phyloP scores from a whole-genome alignment of 1,140 invertebrate genomes.

The Dryas iulia region DNA sequence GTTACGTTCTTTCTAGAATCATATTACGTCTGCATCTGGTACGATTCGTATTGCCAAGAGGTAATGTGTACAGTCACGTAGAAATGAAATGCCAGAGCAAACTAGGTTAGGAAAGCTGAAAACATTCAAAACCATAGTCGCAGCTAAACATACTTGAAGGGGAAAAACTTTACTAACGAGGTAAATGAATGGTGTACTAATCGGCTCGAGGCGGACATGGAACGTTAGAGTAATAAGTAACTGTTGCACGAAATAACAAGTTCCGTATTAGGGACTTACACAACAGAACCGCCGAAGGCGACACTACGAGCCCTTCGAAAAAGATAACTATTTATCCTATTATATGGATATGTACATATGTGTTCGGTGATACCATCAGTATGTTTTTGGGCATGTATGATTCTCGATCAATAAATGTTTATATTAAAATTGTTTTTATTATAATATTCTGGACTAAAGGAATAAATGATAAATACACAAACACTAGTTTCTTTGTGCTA shows the following conservation, averaged over 20 bases:
- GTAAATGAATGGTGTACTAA: neutral
- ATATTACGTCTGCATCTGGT: slow-evolving; percentile 15
- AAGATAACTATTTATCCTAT: too few species aligned
- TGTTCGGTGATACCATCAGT: too few species aligned
- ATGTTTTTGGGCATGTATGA: too few species aligned
- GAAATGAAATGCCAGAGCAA: slow-evolving; percentile 7
- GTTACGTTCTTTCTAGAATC: slow-evolving; percentile 18
- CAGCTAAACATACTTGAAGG: slow-evolving; percentile 4
- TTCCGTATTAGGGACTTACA: neutral
- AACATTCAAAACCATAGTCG: slow-evolving; percentile 7
- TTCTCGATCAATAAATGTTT: too few species aligned
- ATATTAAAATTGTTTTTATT: too few species aligned
- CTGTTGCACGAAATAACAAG: neutral
- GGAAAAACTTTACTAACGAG: slow-evolving; percentile 17
- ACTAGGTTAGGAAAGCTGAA: slow-evolving; percentile 1
- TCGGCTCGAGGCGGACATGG: slow-evolving; percentile 3
- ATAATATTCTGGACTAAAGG: too few species aligned
- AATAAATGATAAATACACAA: too few species aligned
- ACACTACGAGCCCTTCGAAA: neutral
- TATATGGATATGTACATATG: too few species aligned
- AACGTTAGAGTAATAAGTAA: slow-evolving; percentile 1
- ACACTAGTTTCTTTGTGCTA: too few species aligned
- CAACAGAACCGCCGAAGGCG: neutral
- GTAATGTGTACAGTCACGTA: slow-evolving; percentile 15
- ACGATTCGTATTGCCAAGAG: slow-evolving; percentile 16